These are phyloP conservation scores for Unio delphinus DNA, from an alignment of 2,888 invertebrate genomes.

Conservation along the genomic window DNA sequence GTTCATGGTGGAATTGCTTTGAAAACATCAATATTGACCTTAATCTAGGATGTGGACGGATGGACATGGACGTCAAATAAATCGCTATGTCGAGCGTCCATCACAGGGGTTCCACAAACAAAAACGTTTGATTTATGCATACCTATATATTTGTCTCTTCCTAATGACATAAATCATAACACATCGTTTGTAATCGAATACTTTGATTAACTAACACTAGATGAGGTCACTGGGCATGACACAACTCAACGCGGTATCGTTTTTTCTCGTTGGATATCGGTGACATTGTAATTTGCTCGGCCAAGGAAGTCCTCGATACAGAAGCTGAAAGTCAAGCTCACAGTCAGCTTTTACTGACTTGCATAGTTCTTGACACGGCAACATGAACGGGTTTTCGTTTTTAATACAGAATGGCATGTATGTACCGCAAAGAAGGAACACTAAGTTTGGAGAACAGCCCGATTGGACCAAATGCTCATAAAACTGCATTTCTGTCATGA, in stretches of 20 bases:
- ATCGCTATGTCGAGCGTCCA: no score
- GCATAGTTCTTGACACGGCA: conserved; percentile 58
- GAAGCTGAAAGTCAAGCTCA: conserved; percentile 22
- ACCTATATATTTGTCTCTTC: no score
- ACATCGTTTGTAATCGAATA: no score
- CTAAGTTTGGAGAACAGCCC: conserved; percentile 42
- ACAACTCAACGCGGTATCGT: conserved; percentile 22
- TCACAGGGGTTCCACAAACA: no score
- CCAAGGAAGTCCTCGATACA: conserved; percentile 55
- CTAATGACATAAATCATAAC: no score
- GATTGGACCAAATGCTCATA: conserved; percentile 42
- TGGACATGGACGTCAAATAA: no score
- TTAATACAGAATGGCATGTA: conserved; percentile 54
- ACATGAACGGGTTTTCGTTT: conserved; percentile 33
- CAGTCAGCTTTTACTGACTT: conserved; percentile 43
- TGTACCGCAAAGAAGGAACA: conserved; percentile 54
- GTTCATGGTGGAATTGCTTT: no score
- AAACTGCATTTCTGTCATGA: conserved; percentile 44
- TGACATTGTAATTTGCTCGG: conserved; percentile 63
- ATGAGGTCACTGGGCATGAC: conserved; percentile 40
- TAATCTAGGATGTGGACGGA: no score
- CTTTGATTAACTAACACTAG: no score
- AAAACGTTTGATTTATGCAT: no score
- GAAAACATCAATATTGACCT: no score
- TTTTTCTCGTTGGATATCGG: conserved; percentile 35